phyloP scores from a whole-genome alignment of 1,140 invertebrate genomes.

The Sarcophaga peregrina region DNA sequence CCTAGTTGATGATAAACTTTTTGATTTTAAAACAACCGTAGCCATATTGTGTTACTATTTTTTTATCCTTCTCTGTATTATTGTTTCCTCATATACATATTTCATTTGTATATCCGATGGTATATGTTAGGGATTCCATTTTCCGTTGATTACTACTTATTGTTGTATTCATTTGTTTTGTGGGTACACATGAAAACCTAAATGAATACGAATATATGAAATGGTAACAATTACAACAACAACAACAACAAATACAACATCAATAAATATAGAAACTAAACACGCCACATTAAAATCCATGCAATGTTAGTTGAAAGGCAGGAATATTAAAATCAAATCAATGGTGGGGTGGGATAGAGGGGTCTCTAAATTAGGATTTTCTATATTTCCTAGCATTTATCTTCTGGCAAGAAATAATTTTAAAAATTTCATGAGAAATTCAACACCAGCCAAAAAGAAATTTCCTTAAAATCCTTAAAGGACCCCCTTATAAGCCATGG shows the following conservation, averaged over 20 bases:
- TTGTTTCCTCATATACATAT: too few species aligned
- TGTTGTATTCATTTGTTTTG: constrained; percentile 39
- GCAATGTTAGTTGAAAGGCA: neutral
- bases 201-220: constrained; percentile 23
- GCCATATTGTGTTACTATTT: too few species aligned
- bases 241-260: neutral
- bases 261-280: constrained; percentile 20
- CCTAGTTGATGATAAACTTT: too few species aligned
- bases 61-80: too few species aligned
- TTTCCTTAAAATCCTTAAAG: neutral
- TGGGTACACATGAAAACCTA: constrained; percentile 15
- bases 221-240: too few species aligned
- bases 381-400: constrained; percentile 23
- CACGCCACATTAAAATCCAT: constrained; percentile 33
- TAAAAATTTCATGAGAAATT: constrained; percentile 30
- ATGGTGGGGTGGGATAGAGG: neutral
- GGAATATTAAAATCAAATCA: neutral
- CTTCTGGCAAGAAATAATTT: neutral
- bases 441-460: constrained; percentile 31
- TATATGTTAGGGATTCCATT: neutral
- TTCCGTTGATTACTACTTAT: constrained; percentile 26
- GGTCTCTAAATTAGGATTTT: constrained; percentile 1
- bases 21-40: too few species aligned
- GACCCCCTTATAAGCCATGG: neutral
- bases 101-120: too few species aligned